Conservation (phyloP, 2,797 vertebrate species). For the Coracias cyanogaster region DNA sequence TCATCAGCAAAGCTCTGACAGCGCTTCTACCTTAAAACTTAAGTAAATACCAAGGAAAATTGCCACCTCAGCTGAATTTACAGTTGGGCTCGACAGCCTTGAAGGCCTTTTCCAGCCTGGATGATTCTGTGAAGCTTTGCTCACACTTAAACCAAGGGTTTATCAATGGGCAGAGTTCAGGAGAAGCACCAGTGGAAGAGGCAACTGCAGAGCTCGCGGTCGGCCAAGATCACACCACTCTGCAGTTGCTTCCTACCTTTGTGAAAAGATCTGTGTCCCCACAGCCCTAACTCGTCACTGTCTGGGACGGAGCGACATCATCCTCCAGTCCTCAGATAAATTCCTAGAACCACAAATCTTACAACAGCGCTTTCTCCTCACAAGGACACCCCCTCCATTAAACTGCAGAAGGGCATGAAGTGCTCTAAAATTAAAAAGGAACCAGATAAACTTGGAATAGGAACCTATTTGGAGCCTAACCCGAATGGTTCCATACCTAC, state of each 20-base stretch:
- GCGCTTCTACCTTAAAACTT: not conserved
- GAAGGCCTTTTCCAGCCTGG: not conserved
- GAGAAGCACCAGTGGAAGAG: not conserved
- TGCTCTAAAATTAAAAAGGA: not conserved
- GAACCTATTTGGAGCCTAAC: not conserved
- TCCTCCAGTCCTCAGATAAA: not conserved
- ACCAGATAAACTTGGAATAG: not conserved
- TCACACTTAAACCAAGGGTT: not conserved
- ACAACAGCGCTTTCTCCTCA: conserved; percentile 39
- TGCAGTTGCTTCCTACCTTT: conserved; percentile 41
- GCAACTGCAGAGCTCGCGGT: not conserved
- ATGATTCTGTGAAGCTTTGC: not conserved
- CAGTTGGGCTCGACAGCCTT: fast-evolving
- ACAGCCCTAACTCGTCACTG: not conserved
- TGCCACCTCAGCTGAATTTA: not conserved
- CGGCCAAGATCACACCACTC: not conserved
- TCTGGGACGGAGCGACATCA: not conserved
- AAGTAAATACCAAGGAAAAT: not conserved
- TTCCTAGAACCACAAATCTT: not conserved
- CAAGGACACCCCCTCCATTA: not conserved
- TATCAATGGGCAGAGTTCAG: not conserved
- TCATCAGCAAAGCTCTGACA: not conserved
- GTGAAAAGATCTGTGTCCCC: not conserved
- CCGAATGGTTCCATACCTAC: not conserved
- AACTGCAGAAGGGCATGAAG: too few relatives aligned